phyloP scores from a whole-genome alignment of 2,113 vertebrate species.

The Syrrhaptes paradoxus region DNA sequence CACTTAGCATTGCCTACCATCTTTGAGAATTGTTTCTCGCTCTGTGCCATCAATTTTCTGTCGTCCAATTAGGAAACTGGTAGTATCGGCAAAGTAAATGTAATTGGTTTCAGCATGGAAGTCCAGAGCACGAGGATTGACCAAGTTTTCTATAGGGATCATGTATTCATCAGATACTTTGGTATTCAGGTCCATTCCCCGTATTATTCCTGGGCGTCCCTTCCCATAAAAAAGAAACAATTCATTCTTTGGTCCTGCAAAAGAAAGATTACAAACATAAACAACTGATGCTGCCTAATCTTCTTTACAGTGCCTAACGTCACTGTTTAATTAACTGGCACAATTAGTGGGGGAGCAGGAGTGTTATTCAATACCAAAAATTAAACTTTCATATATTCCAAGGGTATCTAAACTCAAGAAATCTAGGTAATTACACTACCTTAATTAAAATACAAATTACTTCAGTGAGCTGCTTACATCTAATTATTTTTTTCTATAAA shows the following conservation, averaged over 20 bases:
- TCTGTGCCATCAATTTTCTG: conserved; percentile 93
- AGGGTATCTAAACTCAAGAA: conserved; percentile 69
- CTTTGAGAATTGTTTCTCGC: conserved; percentile 94
- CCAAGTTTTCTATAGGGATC: conserved; percentile 93
- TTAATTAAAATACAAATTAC: conserved; percentile 80
- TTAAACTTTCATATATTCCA: conserved; percentile 72
- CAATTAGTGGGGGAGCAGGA: conserved; percentile 65
- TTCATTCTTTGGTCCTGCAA: conserved; percentile 92
- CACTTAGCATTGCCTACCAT: conserved; percentile 80
- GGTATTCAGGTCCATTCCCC: conserved; percentile 92
- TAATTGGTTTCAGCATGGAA: conserved; percentile 92
- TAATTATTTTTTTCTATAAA: conserved; percentile 61
- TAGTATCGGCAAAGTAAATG: conserved; percentile 98
- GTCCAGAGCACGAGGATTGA: conserved; percentile 95
- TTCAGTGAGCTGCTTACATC: conserved; percentile 65
- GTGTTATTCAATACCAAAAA: conserved; percentile 63
- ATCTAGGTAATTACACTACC: conserved; percentile 69
- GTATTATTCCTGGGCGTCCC: conserved; percentile 93
- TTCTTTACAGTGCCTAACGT: conserved; percentile 61
- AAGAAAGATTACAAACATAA: conserved; percentile 78
- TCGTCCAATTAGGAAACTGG: conserved; percentile 95
- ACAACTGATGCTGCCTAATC: conserved; percentile 72
- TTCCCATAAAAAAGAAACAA: conserved; percentile 99
- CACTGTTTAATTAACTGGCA: conserved; percentile 76
- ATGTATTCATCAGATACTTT: conserved; percentile 95